Evolutionary conservation across 2,113 vertebrate genomes (phyloP).

Genomic region (Grammomys dolichurus): DNA sequence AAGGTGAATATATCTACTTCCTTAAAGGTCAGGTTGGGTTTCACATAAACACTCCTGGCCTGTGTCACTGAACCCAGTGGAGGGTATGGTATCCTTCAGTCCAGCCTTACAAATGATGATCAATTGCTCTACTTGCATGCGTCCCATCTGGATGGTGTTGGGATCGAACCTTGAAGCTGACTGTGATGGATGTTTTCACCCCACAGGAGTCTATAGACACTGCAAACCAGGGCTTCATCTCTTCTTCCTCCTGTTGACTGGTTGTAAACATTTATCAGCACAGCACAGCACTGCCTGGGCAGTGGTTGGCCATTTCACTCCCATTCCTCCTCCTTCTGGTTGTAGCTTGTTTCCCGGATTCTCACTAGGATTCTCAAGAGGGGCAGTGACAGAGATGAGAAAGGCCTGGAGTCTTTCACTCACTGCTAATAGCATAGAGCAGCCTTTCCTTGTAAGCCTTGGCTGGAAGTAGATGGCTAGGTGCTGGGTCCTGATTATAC

Average conservation of each 20-base stretch:
- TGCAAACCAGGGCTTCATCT: not conserved
- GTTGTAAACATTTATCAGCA: not conserved
- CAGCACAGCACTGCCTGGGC: not conserved
- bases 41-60: not conserved
- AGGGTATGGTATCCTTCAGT: not conserved
- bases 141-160: not conserved
- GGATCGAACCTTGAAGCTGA: not conserved
- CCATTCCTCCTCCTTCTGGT: not conserved
- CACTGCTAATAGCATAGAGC: fast-evolving
- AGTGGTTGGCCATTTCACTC: not conserved
- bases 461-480: not conserved
- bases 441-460: too few species aligned
- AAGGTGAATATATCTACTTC: not conserved
- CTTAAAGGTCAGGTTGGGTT: not conserved
- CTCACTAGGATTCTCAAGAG: too few species aligned
- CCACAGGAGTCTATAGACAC: not conserved
- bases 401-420: not conserved
- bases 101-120: not conserved
- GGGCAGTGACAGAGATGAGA: not conserved
- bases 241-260: not conserved
- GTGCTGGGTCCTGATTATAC: not conserved
- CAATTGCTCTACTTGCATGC: not conserved
- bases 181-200: not conserved
- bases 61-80: not conserved
- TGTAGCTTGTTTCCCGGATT: not conserved